Percentiles rank a stretch among this genome's conserved stretches.
Evolutionary conservation across 2,797 vertebrate genomes (phyloP).

Genomic region (Acanthurus tractus): DNA sequence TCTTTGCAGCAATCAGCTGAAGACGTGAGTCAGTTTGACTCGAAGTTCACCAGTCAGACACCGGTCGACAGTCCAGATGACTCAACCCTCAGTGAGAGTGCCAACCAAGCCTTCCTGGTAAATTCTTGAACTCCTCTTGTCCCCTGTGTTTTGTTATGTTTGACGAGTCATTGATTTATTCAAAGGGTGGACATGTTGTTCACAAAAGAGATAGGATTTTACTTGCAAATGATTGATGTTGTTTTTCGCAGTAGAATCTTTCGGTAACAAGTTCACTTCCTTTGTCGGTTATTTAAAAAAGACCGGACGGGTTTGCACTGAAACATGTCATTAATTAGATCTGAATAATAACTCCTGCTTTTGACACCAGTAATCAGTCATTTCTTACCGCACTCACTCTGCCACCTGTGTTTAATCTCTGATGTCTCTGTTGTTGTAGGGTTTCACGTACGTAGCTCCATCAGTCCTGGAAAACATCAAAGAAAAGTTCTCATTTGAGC

Average conservation of each 20-base stretch:
- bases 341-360: background rate
- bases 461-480: slow-evolving; percentile 99
- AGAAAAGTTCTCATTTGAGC: slow-evolving; percentile 98
- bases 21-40: slow-evolving; percentile 99
- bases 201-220: too few relatives aligned
- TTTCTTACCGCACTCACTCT: background rate
- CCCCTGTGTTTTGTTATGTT: background rate
- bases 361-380: background rate
- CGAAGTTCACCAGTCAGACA: slow-evolving; percentile 99
- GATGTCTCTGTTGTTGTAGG: slow-evolving; percentile 78
- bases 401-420: background rate
- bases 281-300: too few relatives aligned
- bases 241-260: too few relatives aligned
- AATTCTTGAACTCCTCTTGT: background rate
- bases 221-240: too few relatives aligned
- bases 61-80: slow-evolving; percentile 99
- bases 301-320: too few relatives aligned
- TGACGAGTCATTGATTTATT: background rate
- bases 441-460: slow-evolving; percentile 98
- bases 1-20: slow-evolving; percentile 96
- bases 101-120: slow-evolving; percentile 99
- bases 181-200: too few relatives aligned
- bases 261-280: too few relatives aligned
- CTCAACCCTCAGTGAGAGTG: slow-evolving; percentile 99
- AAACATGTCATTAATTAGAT: too few relatives aligned